Evolutionary conservation across 2,888 invertebrate genomes (phyloP).

Genomic region (Dioctria rufipes): DNA sequence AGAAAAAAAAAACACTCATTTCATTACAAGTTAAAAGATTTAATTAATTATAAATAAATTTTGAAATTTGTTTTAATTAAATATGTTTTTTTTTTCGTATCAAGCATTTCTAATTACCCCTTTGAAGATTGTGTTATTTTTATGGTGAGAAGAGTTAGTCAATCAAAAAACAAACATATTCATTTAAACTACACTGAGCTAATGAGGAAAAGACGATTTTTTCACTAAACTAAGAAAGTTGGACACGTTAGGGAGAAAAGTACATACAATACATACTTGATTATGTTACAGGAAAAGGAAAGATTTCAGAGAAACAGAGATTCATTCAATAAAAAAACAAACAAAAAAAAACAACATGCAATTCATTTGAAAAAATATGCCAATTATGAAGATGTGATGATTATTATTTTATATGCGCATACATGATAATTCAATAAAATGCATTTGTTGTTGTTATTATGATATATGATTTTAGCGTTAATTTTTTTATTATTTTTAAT

Average conservation of each 20-base stretch:
- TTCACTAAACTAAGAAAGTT: not conserved
- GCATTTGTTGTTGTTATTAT: not conserved
- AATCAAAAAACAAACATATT: conserved; percentile 30
- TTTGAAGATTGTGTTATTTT: conserved; percentile 1
- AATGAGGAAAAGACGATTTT: conserved; percentile 11
- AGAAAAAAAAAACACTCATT: not conserved
- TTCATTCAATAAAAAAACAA: conserved; percentile 8
- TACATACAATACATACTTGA: not conserved
- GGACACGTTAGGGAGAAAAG: not conserved
- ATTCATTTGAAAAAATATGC: conserved; percentile 23
- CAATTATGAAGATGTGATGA: conserved; percentile 40
- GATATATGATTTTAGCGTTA: not conserved
- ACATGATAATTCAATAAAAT: not conserved
- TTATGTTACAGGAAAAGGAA: conserved; percentile 20
- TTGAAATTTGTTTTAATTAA: no score
- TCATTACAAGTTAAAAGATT: no score
- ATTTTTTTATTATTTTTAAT: no score
- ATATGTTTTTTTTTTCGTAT: not conserved
- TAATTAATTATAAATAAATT: no score
- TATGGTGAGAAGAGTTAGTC: not conserved
- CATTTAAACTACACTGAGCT: conserved; percentile 37
- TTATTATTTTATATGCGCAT: conserved; percentile 17
- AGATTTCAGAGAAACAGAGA: conserved; percentile 28
- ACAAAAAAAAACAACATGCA: conserved; percentile 33
- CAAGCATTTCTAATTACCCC: not conserved